Conservation (phyloP, 1,140 invertebrate species). For the Drosophila cardini region DNA sequence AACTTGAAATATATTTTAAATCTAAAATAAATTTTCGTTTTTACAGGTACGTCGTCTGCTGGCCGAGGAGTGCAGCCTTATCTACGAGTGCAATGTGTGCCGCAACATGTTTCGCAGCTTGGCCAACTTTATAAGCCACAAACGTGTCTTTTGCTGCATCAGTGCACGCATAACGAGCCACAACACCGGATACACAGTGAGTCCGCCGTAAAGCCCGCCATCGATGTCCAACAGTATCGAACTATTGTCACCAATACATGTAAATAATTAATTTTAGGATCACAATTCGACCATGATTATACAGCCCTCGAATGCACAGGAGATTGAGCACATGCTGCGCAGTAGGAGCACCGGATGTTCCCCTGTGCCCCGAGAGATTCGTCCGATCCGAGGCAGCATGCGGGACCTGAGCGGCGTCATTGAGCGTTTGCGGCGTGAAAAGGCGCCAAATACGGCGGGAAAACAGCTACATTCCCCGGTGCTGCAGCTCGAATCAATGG, state of each 20-base stretch:
- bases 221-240: background rate
- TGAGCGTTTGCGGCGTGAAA: slow-evolving; percentile 71
- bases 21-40: too few relatives aligned
- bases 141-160: slow-evolving; percentile 90
- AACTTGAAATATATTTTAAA: too few relatives aligned
- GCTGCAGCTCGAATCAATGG: slow-evolving; percentile 68
- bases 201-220: slow-evolving; percentile 74
- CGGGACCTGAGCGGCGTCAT: slow-evolving; percentile 77
- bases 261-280: slow-evolving; percentile 43
- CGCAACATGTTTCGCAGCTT: slow-evolving; percentile 93
- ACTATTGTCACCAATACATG: background rate
- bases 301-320: slow-evolving; percentile 53
- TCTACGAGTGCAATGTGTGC: slow-evolving; percentile 94
- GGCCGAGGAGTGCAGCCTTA: slow-evolving; percentile 91
- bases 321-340: slow-evolving; percentile 65
- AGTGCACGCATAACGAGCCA: slow-evolving; percentile 74
- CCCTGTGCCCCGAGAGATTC: slow-evolving; percentile 63
- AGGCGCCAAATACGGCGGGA: slow-evolving; percentile 40
- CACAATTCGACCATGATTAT: slow-evolving; percentile 74
- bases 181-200: slow-evolving; percentile 85
- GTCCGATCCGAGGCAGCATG: slow-evolving; percentile 55
- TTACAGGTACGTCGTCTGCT: slow-evolving; percentile 89
- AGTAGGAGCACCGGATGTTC: slow-evolving; percentile 71
- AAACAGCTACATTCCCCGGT: slow-evolving; percentile 37
- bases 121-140: slow-evolving; percentile 93